Conservation (phyloP, 1,140 invertebrate species). For the Drosophila azteca region DNA sequence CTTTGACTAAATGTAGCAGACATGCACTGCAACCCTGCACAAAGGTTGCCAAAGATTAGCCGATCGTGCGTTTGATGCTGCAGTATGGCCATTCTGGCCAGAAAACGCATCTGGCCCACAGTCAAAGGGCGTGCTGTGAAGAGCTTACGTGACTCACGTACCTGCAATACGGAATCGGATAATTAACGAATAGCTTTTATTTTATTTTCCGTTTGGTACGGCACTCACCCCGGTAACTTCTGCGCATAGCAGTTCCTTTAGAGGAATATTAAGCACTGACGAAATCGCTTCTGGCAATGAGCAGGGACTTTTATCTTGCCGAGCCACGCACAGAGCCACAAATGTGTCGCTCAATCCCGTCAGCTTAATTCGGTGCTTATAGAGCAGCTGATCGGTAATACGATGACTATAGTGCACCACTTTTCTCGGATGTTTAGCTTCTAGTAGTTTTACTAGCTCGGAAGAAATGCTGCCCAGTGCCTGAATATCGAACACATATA, state of each 20-base stretch:
- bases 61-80: conserved; percentile 45
- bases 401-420: conserved; percentile 64
- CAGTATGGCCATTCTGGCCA: conserved; percentile 52
- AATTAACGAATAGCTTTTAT: not conserved
- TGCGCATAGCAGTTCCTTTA: conserved; percentile 35
- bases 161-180: not conserved
- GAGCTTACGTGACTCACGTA: conserved; percentile 26
- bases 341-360: conserved; percentile 54
- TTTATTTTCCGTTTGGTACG: not conserved
- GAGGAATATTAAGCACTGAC: conserved; percentile 23
- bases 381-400: conserved; percentile 36
- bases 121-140: conserved; percentile 45
- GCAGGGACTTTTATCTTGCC: conserved; percentile 13
- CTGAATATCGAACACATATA: conserved; percentile 61
- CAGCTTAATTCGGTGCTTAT: conserved; percentile 37
- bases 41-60: conserved; percentile 38
- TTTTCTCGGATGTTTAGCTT: conserved; percentile 42
- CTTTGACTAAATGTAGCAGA: conserved; percentile 33
- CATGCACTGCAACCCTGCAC: conserved; percentile 37
- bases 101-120: conserved; percentile 29
- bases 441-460: conserved; percentile 34
- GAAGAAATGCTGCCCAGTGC: too few relatives aligned
- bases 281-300: conserved; percentile 48
- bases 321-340: conserved; percentile 42
- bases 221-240: conserved; percentile 32